Base-by-base conservation (phyloP, 2,797 vertebrate genomes). In the Discoglossus pictus region DNA sequence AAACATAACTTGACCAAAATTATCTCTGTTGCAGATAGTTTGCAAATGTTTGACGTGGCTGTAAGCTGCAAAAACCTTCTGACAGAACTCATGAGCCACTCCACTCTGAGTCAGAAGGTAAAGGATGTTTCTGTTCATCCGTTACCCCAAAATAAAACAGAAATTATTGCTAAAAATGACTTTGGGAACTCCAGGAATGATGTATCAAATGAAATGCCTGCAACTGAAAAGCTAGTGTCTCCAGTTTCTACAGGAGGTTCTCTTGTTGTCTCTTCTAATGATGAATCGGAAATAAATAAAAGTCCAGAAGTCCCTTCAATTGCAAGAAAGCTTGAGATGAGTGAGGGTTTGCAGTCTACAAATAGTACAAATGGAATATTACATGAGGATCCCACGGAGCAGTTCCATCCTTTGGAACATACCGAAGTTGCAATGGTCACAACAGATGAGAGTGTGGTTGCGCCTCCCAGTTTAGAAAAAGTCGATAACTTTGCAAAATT, bases 11-110 rank as follows among this genome's bases (percentile, higher is more conserved):
- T 94, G 59, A 89, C 88, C 53, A 88, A 90, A 56, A 82, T 93
- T 18, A 87, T 93, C 13, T 88, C 92, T 0, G 76, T 92, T 1
- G 93, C 95, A 0, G 92, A 94, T 81, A 94, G 87, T 79, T 86
- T 97, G 48, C 94, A 96, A 84, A 94, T 96, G 93, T 95, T 93
- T 12, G 92, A 97, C 2, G 89, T 96, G 68, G 92, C 93, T 0
- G 86, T 93, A 1, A 87, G 93, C 10, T 95, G 93, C 74, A 95
- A 93, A 75, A 93, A 89, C 17, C 86, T 95, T 61, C 88, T 96
- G 51, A 84, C 83, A 46, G 88, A 79, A 40, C 85, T 97, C 0
- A 84, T 94, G 42, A 80, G 42, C 69, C 84, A 76, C 65, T 84
- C 82, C 0, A 5, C 74, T 39, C 74, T 65, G 75, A 78, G 75